Percentiles rank a stretch among this genome's conserved stretches.
Conservation (phyloP, 2,797 vertebrate genomes). For the Oryzias dopingdopingensis region DNA sequence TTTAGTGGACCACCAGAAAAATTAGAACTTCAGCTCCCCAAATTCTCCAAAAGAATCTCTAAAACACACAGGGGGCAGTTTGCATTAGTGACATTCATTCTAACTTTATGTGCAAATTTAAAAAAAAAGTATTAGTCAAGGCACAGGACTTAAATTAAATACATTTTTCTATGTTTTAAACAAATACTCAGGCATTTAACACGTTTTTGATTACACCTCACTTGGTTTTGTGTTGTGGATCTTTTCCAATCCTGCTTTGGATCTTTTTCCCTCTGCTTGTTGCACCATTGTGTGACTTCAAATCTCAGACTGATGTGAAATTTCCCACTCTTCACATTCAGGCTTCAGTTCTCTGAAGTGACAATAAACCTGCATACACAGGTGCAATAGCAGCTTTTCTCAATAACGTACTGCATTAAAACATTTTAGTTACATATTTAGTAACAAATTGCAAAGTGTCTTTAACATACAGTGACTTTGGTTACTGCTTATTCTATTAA, state of each 20-base stretch:
- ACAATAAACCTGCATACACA: slow-evolving; percentile 15
- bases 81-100: too few species aligned
- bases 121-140: too few species aligned
- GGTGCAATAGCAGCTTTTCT: not conserved
- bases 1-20: slow-evolving; percentile 26
- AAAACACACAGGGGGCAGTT: too few species aligned
- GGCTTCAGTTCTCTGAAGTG: slow-evolving; percentile 38
- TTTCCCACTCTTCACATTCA: slow-evolving; percentile 57
- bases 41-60: too few species aligned
- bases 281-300: slow-evolving; percentile 47
- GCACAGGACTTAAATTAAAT: too few species aligned
- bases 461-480: not conserved
- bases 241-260: not conserved
- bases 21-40: slow-evolving; percentile 2
- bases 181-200: too few species aligned
- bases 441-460: not conserved
- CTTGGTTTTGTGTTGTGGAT: not conserved
- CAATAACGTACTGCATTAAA: slow-evolving; percentile 1
- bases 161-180: too few species aligned
- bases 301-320: slow-evolving; percentile 68
- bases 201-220: too few species aligned
- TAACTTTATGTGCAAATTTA: too few species aligned
- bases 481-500: slow-evolving; percentile 8
- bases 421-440: too few species aligned
- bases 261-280: slow-evolving; percentile 32